Percentiles rank a stretch among this genome's conserved stretches.
Evolutionary conservation across 1,140 invertebrate genomes (phyloP).

Genomic region (Asbolus verrucosus): DNA sequence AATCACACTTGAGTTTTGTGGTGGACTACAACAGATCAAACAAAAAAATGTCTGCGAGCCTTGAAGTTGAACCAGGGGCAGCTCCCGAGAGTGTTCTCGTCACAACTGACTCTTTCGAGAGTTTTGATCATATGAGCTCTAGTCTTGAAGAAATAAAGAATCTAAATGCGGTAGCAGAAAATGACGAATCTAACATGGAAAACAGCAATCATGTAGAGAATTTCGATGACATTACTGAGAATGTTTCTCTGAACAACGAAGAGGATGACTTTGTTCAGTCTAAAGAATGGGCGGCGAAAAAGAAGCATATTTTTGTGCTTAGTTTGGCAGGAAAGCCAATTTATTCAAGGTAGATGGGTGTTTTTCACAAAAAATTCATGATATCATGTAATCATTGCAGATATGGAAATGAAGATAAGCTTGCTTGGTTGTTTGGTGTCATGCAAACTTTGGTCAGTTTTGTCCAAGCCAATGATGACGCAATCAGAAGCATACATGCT

Average conservation of each 20-base stretch:
- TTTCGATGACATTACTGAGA: slow-evolving; percentile 51
- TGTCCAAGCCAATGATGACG: slow-evolving; percentile 85
- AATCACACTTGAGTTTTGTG: background rate
- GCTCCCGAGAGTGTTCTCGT: slow-evolving; percentile 75
- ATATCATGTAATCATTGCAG: slow-evolving; percentile 66
- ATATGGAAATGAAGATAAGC: slow-evolving; percentile 93
- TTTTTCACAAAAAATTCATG: background rate
- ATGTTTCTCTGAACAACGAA: slow-evolving; percentile 45
- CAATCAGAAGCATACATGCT: slow-evolving; percentile 86
- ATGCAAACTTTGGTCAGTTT: slow-evolving; percentile 96
- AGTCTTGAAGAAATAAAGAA: slow-evolving; percentile 70
- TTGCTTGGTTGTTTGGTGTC: slow-evolving; percentile 94
- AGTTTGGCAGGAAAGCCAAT: slow-evolving; percentile 97
- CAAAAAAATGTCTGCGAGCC: slow-evolving; percentile 50
- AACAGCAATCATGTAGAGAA: slow-evolving; percentile 65
- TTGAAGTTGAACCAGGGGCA: slow-evolving; percentile 66
- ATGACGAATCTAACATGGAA: slow-evolving; percentile 62
- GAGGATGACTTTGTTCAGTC: slow-evolving; percentile 71
- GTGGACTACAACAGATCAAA: background rate
- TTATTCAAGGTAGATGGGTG: slow-evolving; percentile 81
- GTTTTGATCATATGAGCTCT: slow-evolving; percentile 75
- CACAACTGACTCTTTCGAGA: slow-evolving; percentile 77
- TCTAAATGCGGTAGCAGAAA: slow-evolving; percentile 63
- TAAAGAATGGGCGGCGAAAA: slow-evolving; percentile 81
- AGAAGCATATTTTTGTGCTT: slow-evolving; percentile 94